Evolutionary conservation across 2,888 invertebrate genomes (phyloP), one percentile per base, ranked within the genome.

Genomic region (Andrena fulva): DNA sequence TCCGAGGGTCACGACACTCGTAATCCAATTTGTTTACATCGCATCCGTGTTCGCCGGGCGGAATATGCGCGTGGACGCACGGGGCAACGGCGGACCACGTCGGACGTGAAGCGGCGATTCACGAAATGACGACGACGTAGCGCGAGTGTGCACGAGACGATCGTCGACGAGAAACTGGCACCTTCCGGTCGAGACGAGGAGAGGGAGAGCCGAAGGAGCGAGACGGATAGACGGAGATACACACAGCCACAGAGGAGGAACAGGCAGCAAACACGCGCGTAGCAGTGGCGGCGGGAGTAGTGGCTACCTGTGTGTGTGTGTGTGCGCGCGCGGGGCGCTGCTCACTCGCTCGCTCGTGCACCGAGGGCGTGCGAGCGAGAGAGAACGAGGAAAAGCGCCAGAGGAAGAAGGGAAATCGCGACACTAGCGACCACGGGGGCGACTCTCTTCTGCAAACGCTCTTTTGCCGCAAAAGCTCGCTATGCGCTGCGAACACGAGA

Each of bases 111-210:
- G 29, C 69, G 80, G 72, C 82, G 63, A 60, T 79, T 60, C 70
- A 50, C 74, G 69, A 70, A 74, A 79, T 52, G 60, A 35, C 66
- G 81, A 76, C 78, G 78, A 69, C 74, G 81, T 76, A 64, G 74
- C 70, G 87, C 83, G 73, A 80, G 80, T 87, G 80, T 82, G 85
- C 88, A 89, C 89, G 91, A 91, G 91, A 89, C 92, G 92, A 92
- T 92, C 90, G 91, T 91, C 91, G 90, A 90, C 89, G 92, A 92
- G 92, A 92, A 92, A 92, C 92, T 92, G 92, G 92, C 92, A 92
- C 92, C 92, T 92, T 92, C 92, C 92, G 92, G 92, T 91, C 90
- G 91, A 88, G 90, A 90, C 89, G 89, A 82, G 83, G 84, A 77
- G 85, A 82, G 83, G 75, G 82, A 77, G 75, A 74, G 81, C 73